Base-by-base conservation (phyloP, 2,113 vertebrate genomes). In the Nymphicus hollandicus region DNA sequence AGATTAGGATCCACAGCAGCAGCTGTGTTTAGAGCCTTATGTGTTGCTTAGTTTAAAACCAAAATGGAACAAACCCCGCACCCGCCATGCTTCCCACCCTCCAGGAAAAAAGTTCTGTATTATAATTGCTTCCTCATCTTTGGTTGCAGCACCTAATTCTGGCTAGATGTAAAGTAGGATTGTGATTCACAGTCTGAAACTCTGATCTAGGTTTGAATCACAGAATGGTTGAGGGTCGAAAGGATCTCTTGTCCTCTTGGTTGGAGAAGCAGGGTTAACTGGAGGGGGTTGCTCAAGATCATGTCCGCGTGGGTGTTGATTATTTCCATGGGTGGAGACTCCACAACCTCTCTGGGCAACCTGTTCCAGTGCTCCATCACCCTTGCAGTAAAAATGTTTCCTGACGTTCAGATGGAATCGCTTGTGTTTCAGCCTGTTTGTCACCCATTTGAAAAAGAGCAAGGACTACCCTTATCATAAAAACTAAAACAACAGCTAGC, bases 61-160 rank as follows among this genome's bases (percentile, higher is more conserved):
- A 83, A 88, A 81, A 39, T 7, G 24, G 16, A 60, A 19, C 17
- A 49, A 64, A 50, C 20, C 17, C 37, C 50, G 27, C 33, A 29
- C 16, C 18, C 1, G 4, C 6, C 3, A 10, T n/a, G 13, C 17
- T 41, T 9, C 8, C 22, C 2, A 17, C 12, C 4, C 37, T 11
- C 6, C 2, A 25, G 39, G 15, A 35, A 17, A 19, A 17, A 73
- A 23, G 0, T 31, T 84, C 24, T 0, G 0, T 77, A 9, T 55
- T 79, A 29, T 47, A 25, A 18, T 50, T 8, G 56, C 14, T 73
- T 77, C 7, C 28, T 11, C 3, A 0, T 47, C 27, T 72, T 60
- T 68, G 37, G 13, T 33, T 60, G 24, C 31, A 22, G 6, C 33
- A 55, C 3, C 17, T 46, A 20, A 11, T 65, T 79, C 33, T 89